Percentiles rank a stretch among this genome's conserved stretches.
These are phyloP conservation scores for Neelides folsomi DNA, from an alignment of 2,888 invertebrate species.

Conservation along the genomic window DNA sequence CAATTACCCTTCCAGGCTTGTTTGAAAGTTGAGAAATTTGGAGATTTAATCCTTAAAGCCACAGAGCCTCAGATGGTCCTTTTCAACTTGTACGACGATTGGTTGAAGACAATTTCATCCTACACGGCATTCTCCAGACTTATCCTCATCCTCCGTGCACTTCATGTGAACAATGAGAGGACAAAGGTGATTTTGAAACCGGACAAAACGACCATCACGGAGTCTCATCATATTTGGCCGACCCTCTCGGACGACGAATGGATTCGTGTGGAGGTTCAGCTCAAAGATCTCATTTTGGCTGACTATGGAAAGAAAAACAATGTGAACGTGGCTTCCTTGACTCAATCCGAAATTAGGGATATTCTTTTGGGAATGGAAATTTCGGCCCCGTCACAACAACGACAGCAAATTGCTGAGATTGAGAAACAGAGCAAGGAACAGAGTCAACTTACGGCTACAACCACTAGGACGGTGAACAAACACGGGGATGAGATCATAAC, in stretches of 20 bases:
- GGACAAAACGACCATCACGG: slow-evolving; percentile 96
- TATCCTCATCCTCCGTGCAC: slow-evolving; percentile 86
- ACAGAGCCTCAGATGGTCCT: slow-evolving; percentile 99
- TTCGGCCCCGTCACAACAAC: slow-evolving; percentile 94
- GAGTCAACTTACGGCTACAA: slow-evolving; percentile 93
- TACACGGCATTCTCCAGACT: slow-evolving; percentile 97
- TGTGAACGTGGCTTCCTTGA: slow-evolving; percentile 95
- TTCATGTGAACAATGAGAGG: slow-evolving; percentile 97
- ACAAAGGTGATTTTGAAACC: slow-evolving; percentile 98
- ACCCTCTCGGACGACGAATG: slow-evolving; percentile 95
- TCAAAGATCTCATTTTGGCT: slow-evolving; percentile 95
- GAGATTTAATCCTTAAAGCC: slow-evolving; percentile 95
- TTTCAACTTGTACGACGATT: slow-evolving; percentile 98
- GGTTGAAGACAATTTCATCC: slow-evolving; percentile 97
- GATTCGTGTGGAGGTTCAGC: slow-evolving; percentile 97
- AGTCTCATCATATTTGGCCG: slow-evolving; percentile 99
- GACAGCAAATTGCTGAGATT: slow-evolving; percentile 99
- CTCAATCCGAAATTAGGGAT: slow-evolving; percentile 97
- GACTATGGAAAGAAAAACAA: slow-evolving; percentile 99
- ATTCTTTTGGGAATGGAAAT: slow-evolving; percentile 99
- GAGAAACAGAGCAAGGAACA: slow-evolving; percentile 99
- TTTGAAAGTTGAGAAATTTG: slow-evolving; percentile 97
- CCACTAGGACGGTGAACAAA: slow-evolving; percentile 96
- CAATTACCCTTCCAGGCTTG: slow-evolving; percentile 99
- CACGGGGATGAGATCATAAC: slow-evolving; percentile 99